Conservation (phyloP, 2,888 invertebrate species). For the Drosophila pullipes region DNA sequence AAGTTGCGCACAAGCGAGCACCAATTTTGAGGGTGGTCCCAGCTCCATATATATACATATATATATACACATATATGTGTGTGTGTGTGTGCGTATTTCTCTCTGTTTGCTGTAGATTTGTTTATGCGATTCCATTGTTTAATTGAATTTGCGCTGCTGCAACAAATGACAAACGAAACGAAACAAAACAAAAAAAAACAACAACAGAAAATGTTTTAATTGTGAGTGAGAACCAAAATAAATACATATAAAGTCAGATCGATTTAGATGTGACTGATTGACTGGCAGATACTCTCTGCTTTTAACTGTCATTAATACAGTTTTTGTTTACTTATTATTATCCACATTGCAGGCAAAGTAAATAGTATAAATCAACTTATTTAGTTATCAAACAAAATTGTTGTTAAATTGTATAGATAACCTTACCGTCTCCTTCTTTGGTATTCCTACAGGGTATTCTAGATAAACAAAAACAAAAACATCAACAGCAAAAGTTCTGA, state of each 20-base stretch:
- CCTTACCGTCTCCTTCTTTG: background rate
- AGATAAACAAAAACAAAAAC: constrained; percentile 7
- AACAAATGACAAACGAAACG: constrained; percentile 49
- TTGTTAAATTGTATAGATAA: background rate
- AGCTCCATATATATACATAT: background rate
- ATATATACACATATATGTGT: background rate
- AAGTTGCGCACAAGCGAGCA: constrained; percentile 16
- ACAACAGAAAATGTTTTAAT: constrained; percentile 19
- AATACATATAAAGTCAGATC: background rate
- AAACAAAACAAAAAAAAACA: constrained; percentile 17
- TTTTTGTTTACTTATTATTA: background rate
- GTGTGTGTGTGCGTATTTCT: constrained; percentile 5
- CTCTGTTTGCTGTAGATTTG: constrained; percentile 58
- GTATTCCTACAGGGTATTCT: constrained; percentile 12
- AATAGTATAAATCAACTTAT: background rate
- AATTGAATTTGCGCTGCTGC: constrained; percentile 66
- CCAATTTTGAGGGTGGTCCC: constrained; percentile 33
- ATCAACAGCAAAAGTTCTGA: constrained; percentile 45
- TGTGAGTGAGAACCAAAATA: constrained; percentile 14
- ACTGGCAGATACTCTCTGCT: background rate
- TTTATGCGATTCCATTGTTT: constrained; percentile 74
- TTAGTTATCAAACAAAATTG: background rate
- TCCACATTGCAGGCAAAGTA: background rate
- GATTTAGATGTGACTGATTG: background rate
- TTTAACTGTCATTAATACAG: background rate